phyloP scores from a whole-genome alignment of 1,140 invertebrate genomes.

The Ceratina japonica region DNA sequence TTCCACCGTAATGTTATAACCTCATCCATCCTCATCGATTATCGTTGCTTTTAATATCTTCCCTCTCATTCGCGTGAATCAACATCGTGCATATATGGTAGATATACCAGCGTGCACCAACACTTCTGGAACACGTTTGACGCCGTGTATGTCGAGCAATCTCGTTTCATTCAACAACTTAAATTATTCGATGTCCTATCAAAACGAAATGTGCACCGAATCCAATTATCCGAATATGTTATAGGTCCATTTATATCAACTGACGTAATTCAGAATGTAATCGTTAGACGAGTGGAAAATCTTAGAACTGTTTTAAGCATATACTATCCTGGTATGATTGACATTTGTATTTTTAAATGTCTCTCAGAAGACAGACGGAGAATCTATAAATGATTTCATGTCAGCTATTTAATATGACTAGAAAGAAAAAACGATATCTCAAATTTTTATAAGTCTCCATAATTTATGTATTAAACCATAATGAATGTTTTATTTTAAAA shows the following conservation, averaged over 20 bases:
- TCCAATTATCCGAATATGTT: background rate
- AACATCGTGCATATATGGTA: slow-evolving; percentile 25
- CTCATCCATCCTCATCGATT: slow-evolving; percentile 64
- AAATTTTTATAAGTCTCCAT: too few relatives aligned
- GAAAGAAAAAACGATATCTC: too few relatives aligned
- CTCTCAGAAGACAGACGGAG: too few relatives aligned
- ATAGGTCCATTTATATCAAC: background rate
- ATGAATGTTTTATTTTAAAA: too few relatives aligned
- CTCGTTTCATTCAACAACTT: background rate
- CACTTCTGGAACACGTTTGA: slow-evolving; percentile 50
- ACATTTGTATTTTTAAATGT: too few relatives aligned
- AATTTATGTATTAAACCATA: too few relatives aligned
- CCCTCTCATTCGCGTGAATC: slow-evolving; percentile 52
- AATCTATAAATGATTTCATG: too few relatives aligned
- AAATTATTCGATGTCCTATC: background rate
- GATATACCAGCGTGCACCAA: slow-evolving; percentile 14
- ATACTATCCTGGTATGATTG: too few relatives aligned
- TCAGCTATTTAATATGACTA: too few relatives aligned
- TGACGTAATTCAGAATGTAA: too few relatives aligned
- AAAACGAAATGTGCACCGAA: background rate
- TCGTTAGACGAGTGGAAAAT: too few relatives aligned
- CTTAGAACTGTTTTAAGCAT: too few relatives aligned
- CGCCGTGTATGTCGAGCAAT: background rate
- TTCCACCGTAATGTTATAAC: slow-evolving; percentile 56
- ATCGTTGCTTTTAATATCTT: slow-evolving; percentile 61